Evolutionary conservation across 2,797 vertebrate genomes (phyloP), one percentile per base, ranked within the genome.

Genomic region (Sus cebifrons): DNA sequence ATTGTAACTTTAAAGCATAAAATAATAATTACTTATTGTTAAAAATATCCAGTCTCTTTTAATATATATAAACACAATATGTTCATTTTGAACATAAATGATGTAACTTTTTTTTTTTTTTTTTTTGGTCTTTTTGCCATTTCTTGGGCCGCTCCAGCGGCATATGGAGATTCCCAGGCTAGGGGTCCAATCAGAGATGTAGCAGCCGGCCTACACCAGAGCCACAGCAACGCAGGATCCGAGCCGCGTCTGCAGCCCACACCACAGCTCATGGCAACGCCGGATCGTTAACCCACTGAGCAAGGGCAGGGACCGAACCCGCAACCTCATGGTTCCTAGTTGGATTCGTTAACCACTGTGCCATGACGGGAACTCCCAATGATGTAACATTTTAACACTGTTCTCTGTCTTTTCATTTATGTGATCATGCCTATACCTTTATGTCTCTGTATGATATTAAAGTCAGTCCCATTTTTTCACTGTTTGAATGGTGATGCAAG

Each of bases 41-140:
- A 73, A 70, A 88, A 71, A 74, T 14, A 32, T 56, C 17, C 54
- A 58, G 4, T 93, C 15, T 95, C 44, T 86, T 40, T 60, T 90
- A 56, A 70, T 71, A 58, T 71, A 40, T 64, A 23, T 65, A 91
- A 86, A 82, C 29, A 36, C n/a, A 84, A 49, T 77, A 5, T 82
- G n/a, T 93, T 52, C 86, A 40, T 60, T 95, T 92, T 68, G 67
- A 75, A 92, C 64, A 68, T 25, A n/a, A 94, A 70, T 70, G 62
- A 29, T 49, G 74, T 78, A 40, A 77, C 67, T 54, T 73, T 60
- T 91, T 86, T 36, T 36, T 36, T 36, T 36, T 36, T 36, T 36
- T 36, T 3, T n/a, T n/a, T n/a, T n/a, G 32, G 36, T 36, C 36
- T 36, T 36, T 36, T 36, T 36, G 36, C 36, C 36, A 36, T 36